Conservation (phyloP, 2,797 vertebrate species). For the Rhincodon typus region DNA sequence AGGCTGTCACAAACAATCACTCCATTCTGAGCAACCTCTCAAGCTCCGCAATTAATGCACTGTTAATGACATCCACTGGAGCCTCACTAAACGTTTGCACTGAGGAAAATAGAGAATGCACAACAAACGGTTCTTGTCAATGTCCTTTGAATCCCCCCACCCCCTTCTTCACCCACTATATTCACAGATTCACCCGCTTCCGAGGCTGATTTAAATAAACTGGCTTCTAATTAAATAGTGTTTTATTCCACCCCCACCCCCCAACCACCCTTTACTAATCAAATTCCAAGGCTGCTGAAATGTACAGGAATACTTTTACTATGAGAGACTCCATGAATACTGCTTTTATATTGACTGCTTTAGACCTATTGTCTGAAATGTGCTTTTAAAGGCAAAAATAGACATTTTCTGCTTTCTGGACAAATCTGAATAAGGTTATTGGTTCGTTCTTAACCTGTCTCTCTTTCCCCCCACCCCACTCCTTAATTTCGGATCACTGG, state of each 20-base stretch:
- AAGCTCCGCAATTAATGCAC: slow-evolving; percentile 15
- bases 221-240: slow-evolving; percentile 32
- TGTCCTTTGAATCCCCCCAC: neutral
- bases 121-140: slow-evolving; percentile 19
- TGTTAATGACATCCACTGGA: slow-evolving; percentile 27
- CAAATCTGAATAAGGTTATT: slow-evolving; percentile 13
- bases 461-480: neutral
- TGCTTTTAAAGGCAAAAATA: slow-evolving; percentile 5
- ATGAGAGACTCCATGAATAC: neutral
- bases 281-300: slow-evolving; percentile 23
- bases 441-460: neutral
- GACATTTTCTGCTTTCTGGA: neutral
- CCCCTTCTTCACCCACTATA: neutral
- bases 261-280: neutral
- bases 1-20: slow-evolving; percentile 33
- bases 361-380: neutral
- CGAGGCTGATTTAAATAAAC: slow-evolving; percentile 26
- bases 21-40: slow-evolving; percentile 15
- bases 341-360: slow-evolving; percentile 1
- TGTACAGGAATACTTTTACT: neutral
- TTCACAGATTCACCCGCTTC: slow-evolving; percentile 15
- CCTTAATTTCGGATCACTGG: neutral
- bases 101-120: slow-evolving; percentile 2
- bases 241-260: neutral
- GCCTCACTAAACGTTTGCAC: slow-evolving; percentile 18